These are phyloP conservation scores for Bathynomus jamesi DNA, from an alignment of 1,140 invertebrate species.

Conservation along the genomic window DNA sequence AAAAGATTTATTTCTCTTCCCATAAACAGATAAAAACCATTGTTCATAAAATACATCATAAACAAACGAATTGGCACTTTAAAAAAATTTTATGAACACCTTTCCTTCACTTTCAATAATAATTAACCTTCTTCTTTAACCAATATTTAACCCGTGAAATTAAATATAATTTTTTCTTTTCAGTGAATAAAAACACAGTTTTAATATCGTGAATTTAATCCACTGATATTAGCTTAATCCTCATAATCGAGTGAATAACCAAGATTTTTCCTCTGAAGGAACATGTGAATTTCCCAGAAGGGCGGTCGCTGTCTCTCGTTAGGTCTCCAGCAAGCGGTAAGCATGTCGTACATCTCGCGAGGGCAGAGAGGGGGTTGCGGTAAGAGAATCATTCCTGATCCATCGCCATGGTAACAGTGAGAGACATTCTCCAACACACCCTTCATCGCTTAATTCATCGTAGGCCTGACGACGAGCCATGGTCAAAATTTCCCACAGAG, in stretches of 20 bases:
- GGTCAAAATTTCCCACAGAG: conserved; percentile 80
- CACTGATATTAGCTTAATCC: not conserved
- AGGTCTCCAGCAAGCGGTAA: conserved; percentile 15
- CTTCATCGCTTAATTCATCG: conserved; percentile 64
- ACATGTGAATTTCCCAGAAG: conserved; percentile 24
- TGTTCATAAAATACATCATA: too few relatives aligned
- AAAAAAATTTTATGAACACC: too few relatives aligned
- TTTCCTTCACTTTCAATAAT: too few relatives aligned
- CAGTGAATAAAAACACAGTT: too few relatives aligned
- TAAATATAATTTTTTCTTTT: too few relatives aligned
- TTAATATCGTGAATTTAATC: too few relatives aligned
- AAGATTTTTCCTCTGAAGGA: conserved; percentile 18
- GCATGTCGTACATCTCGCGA: conserved; percentile 36
- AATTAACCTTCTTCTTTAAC: too few relatives aligned
- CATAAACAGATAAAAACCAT: too few relatives aligned
- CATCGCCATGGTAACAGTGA: conserved; percentile 59
- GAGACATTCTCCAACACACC: conserved; percentile 69
- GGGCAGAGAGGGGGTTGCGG: conserved; percentile 53
- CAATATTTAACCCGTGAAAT: too few relatives aligned
- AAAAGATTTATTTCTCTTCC: too few relatives aligned
- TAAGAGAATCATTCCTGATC: conserved; percentile 49
- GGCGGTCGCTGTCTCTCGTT: conserved; percentile 17
- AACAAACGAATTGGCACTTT: too few relatives aligned
- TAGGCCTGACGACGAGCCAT: conserved; percentile 73
- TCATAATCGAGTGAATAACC: conserved; percentile 6